phyloP scores from a whole-genome alignment of 2,888 invertebrate species.

The Carcina quercana region DNA sequence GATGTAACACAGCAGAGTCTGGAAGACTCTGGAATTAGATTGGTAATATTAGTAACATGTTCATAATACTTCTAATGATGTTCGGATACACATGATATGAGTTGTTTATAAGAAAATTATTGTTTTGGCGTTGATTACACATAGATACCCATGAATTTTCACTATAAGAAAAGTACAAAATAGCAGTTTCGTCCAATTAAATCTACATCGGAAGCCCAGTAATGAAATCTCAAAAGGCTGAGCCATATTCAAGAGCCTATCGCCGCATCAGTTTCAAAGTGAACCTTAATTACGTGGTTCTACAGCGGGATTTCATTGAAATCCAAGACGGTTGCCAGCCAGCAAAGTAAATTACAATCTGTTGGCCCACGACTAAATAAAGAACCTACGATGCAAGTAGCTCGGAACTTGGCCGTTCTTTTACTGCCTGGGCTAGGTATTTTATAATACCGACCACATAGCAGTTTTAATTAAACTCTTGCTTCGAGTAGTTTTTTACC shows the following conservation, averaged over 20 bases:
- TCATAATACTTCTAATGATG: too few relatives aligned
- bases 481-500: slow-evolving; percentile 36
- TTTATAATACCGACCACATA: slow-evolving; percentile 31
- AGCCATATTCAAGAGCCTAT: slow-evolving; percentile 2
- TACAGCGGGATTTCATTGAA: slow-evolving; percentile 18
- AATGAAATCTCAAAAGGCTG: not conserved
- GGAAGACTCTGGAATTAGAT: too few relatives aligned
- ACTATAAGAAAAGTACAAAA: too few relatives aligned
- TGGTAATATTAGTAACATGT: too few relatives aligned
- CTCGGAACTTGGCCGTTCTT: slow-evolving; percentile 25
- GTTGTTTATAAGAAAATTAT: too few relatives aligned
- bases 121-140: too few relatives aligned
- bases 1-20: too few relatives aligned
- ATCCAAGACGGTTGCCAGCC: slow-evolving; percentile 20
- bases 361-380: slow-evolving; percentile 24
- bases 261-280: slow-evolving; percentile 9
- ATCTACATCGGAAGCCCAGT: not conserved
- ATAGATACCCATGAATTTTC: too few relatives aligned
- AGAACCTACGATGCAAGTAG: slow-evolving; percentile 24
- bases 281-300: slow-evolving; percentile 19
- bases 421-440: slow-evolving; percentile 27
- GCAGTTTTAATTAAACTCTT: slow-evolving; percentile 57
- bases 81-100: too few relatives aligned
- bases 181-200: not conserved
- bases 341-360: slow-evolving; percentile 28